These are phyloP conservation scores for Propithecus deckenii DNA, from an alignment of 2,797 vertebrate species.

Conservation along the genomic window DNA sequence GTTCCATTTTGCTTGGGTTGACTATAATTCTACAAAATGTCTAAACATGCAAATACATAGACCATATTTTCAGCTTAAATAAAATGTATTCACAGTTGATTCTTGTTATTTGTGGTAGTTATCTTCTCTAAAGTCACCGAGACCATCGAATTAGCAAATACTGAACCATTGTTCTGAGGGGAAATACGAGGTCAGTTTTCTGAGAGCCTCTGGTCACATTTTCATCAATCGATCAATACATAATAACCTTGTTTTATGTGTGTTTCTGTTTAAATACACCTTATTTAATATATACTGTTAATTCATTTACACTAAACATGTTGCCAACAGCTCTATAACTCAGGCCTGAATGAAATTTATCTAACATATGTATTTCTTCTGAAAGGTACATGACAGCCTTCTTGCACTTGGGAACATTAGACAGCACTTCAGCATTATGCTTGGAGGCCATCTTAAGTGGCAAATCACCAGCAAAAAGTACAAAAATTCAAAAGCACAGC, in stretches of 20 bases:
- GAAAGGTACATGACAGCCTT: background rate
- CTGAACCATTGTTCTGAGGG: background rate
- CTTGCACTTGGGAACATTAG: background rate
- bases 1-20: background rate
- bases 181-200: background rate
- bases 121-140: background rate
- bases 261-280: background rate
- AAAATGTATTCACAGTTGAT: conserved; percentile 6
- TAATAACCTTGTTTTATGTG: background rate
- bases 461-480: background rate
- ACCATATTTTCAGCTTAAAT: conserved; percentile 6
- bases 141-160: background rate
- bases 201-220: background rate
- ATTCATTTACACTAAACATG: conserved; percentile 1
- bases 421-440: background rate
- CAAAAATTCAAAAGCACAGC: background rate
- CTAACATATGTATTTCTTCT: background rate
- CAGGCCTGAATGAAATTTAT: background rate
- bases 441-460: background rate
- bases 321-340: background rate
- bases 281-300: background rate
- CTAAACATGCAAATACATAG: background rate
- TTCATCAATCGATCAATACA: background rate
- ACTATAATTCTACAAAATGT: conserved; percentile 5
- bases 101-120: background rate